phyloP scores from a whole-genome alignment of 2,888 invertebrate genomes.

The Ormyrus rosae region DNA sequence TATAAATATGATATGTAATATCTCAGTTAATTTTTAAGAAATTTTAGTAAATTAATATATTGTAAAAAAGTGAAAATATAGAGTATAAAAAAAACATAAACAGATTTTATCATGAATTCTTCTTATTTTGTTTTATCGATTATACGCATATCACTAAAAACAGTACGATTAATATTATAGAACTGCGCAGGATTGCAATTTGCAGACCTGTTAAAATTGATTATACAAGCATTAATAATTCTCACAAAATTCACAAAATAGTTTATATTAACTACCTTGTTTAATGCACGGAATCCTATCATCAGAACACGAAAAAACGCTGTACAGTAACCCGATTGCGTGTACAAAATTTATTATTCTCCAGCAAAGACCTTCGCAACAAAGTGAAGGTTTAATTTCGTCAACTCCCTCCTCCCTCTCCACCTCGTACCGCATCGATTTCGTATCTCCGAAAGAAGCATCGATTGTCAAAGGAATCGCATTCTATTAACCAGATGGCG shows the following conservation, averaged over 20 bases:
- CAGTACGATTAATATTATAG: too few species aligned
- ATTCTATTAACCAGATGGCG: slow-evolving; percentile 16
- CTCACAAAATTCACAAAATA: neutral
- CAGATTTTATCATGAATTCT: too few species aligned
- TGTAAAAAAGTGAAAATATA: too few species aligned
- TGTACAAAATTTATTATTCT: slow-evolving; percentile 43
- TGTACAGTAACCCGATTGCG: slow-evolving; percentile 36
- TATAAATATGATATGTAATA: too few species aligned
- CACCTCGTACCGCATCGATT: slow-evolving; percentile 7
- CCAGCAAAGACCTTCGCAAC: slow-evolving; percentile 33
- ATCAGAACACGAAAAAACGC: slow-evolving; percentile 9
- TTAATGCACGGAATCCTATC: neutral
- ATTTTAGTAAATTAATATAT: too few species aligned
- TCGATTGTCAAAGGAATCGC: slow-evolving; percentile 35
- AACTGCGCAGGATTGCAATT: too few species aligned
- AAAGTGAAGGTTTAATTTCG: slow-evolving; percentile 50
- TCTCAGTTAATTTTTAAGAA: too few species aligned
- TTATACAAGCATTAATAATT: too few species aligned
- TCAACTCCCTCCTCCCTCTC: slow-evolving; percentile 12
- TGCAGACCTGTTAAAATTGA: too few species aligned
- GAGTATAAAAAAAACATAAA: too few species aligned
- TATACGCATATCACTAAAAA: too few species aligned
- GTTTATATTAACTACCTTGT: neutral
- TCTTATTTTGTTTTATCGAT: too few species aligned
- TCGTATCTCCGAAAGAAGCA: slow-evolving; percentile 1